Evolutionary conservation across 2,888 invertebrate species (phyloP).

Genomic region (Limnephilus rhombicus): DNA sequence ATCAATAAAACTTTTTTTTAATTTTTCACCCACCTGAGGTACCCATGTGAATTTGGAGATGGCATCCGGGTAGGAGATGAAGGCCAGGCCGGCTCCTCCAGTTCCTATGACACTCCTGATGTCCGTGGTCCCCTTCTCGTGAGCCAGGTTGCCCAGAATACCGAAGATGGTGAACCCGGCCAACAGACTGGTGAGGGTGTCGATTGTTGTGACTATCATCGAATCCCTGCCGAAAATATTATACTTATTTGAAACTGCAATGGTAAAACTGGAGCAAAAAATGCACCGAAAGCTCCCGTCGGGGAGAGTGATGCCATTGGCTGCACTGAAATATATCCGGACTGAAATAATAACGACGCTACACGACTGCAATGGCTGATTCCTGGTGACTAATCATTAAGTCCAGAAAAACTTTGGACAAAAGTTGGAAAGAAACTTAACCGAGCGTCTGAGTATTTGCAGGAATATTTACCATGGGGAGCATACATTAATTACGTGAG

Average conservation of each 20-base stretch:
- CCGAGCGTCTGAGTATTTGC: too few relatives aligned
- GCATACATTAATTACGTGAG: too few relatives aligned
- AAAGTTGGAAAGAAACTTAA: background rate
- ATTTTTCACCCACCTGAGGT: slow-evolving; percentile 80
- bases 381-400: background rate
- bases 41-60: slow-evolving; percentile 85
- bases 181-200: slow-evolving; percentile 89
- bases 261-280: slow-evolving; percentile 29
- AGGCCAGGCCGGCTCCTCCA: slow-evolving; percentile 88
- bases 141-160: slow-evolving; percentile 88
- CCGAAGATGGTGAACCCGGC: slow-evolving; percentile 91
- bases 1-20: background rate
- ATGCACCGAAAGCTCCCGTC: slow-evolving; percentile 5
- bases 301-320: slow-evolving; percentile 39
- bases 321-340: slow-evolving; percentile 42
- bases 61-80: slow-evolving; percentile 92
- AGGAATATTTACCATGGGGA: too few relatives aligned
- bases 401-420: background rate
- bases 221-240: slow-evolving; percentile 79
- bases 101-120: slow-evolving; percentile 82
- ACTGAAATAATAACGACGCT: slow-evolving; percentile 32
- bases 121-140: slow-evolving; percentile 79
- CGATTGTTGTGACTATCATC: slow-evolving; percentile 88
- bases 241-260: background rate
- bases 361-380: background rate